Base-by-base conservation (phyloP, 2,797 vertebrate species). In the Prionace glauca region DNA sequence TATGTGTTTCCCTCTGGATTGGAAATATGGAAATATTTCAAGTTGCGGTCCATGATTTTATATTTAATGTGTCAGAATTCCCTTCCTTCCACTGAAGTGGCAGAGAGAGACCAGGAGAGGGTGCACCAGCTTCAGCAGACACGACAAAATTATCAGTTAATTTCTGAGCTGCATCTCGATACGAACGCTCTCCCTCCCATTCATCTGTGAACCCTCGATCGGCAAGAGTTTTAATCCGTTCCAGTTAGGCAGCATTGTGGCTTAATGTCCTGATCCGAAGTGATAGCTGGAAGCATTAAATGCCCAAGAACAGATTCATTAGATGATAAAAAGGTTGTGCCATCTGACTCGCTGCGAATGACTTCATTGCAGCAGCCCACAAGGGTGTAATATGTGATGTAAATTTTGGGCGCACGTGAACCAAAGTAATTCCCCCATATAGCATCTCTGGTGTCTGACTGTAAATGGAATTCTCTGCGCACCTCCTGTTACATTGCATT, bases 1-100 rank as follows among this genome's bases (percentile, higher is more conserved):
- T 60, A 32, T 60, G 50, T 90, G 56, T 29, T 29, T 90, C 62
- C 29, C 56, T 8, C 56, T 16, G 29, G 26, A 62, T 4, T 90
- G 87, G 56, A 65, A 90, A 62, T 65, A 90, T 90, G 87, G 56
- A 65, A 90, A 62, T 65, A 90, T 90, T 90, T 90, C 29, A 90
- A 14, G 11, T 29, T 88, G 7, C 29, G 56, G 50, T 16, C 50
- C 29, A 62, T 90, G 56, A 4, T 84, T 20, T 84, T 24, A 41
- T 24, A 84, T 45, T 24, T 84, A 84, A 81, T 41, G 36, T 45
- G 18, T 41, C 36, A 84, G 36, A 84, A 84, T 84, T 41, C 45
- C 36, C 20, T 20, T 26, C 20, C 20, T 67, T 69, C 36, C 45
- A 60, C 2, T 45, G 65, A 22, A 71, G 91, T 93, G 91, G 20